Base-by-base conservation (phyloP, 2,888 invertebrate genomes). In the Toxonevra muliebris region DNA sequence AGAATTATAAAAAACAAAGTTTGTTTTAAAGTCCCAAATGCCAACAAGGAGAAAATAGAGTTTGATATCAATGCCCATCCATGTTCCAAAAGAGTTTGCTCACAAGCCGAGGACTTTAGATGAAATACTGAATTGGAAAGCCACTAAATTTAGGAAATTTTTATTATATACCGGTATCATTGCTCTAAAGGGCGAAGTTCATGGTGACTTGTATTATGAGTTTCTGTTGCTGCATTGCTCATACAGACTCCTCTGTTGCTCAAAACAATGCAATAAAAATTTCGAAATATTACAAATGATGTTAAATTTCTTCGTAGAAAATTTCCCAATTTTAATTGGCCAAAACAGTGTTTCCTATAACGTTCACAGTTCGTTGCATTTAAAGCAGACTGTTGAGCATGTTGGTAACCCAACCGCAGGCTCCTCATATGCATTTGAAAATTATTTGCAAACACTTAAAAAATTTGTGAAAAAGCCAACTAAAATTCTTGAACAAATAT, bases 261-360 rank as follows among this genome's bases (percentile, higher is more conserved):
- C 66, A 58, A 58, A 70, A 42, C 57, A 54, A 61, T 58, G 54
- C 42, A 61, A 41, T 8, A 53, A 20, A 17, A 69, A 65, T 58
- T 52, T 64, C 48, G 61, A 71, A n/a, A 72, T 70, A 69, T 68
- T 69, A 19, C 55, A 72, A 54, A 13, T 52, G 19, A 58, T 74
- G 12, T 43, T 74, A 40, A 61, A 69, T 50, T 62, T 72, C 63
- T 75, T 73, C 70, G 67, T 75, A 8, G 55, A 70, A 64, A 71
- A 67, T 57, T 76, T 73, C 65, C 66, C 45, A 58, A 63, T 55
- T 64, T 58, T 76, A 19, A 74, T 74, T 69, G 73, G 71, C 13
- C 41, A 65, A 58, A 68, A 76, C 65, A 68, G 71, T 62, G 66
- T 75, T n/a, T 73, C 76, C 15, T 74, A 77, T 65, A 76, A 75